Evolutionary conservation across 2,888 invertebrate species (phyloP), one percentile per base, ranked within the genome.

Genomic region (Habroteleia sp.): DNA sequence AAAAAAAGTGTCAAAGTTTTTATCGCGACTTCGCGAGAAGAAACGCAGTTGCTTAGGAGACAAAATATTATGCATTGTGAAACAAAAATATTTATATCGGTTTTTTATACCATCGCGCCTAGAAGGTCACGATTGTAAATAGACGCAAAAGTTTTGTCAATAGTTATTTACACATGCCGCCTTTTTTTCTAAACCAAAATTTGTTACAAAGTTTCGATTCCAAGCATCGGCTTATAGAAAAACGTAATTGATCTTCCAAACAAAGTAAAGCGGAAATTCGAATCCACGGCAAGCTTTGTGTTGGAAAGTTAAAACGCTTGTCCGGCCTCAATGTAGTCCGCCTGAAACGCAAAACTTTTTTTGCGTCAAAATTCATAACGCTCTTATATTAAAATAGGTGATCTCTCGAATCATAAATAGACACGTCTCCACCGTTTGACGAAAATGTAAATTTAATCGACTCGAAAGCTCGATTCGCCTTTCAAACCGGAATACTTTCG

Each of bases 381-480:
- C 39, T 68, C 41, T 31, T 37, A 39, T 54, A 48, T 66, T 56
- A 44, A 56, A 66, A 54, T 50, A 17, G 39, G 35, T 29, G 46
- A 46, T 66, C 52, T 65, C 35, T 17, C 17, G 44, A 54, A 37
- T 44, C 17, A 10, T 27, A 13, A 44, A 52, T 23, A 25, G 13
- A 27, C 39, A 48, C 10, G 4, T 17, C 29, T 39, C 46, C 50
- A 31, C n/a, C n/a, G 13, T 10, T 8, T n/a, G 50, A 14, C 20
- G 14, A 52, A 48, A 48, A 68, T 50, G 42, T 31, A 48, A 44
- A 50, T 52, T 60, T 52, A 50, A 69, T 69, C 50, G 50, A 60
- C 69, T 69, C 52, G 69, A 69, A 69, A 69, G 60, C 56, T 42
- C 46, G 29, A 50, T 58, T 50, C 37, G 27, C 27, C 31, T 27